Evolutionary conservation across 2,797 vertebrate species (phyloP).

Genomic region (Cephalopachus bancanus): DNA sequence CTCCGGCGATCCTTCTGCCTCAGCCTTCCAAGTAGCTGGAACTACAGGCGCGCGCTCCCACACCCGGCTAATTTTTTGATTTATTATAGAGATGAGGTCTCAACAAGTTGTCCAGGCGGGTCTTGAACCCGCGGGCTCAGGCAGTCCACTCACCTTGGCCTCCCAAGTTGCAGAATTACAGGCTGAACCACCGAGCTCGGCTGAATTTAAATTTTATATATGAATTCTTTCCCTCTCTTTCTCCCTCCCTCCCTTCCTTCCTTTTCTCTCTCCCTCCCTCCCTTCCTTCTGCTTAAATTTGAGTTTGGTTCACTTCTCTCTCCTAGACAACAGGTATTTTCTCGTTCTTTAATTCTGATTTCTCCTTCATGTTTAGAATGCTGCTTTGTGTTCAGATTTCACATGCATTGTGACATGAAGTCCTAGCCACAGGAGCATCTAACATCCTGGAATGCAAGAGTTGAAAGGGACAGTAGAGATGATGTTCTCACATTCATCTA

Average conservation of each 20-base stretch:
- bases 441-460: neutral
- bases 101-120: too few species aligned
- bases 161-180: too few species aligned
- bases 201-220: constrained; percentile 32
- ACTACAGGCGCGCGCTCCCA: too few species aligned
- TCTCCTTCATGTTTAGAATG: neutral
- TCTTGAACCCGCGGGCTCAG: too few species aligned
- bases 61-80: too few species aligned
- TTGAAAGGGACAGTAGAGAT: neutral
- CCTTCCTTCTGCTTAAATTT: neutral
- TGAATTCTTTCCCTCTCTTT: neutral
- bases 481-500: neutral
- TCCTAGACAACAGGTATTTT: neutral
- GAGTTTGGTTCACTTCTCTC: neutral
- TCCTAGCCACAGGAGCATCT: neutral
- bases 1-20: too few species aligned
- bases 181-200: too few species aligned
- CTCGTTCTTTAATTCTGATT: constrained; percentile 20
- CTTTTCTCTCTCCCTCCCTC: neutral
- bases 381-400: neutral
- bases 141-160: too few species aligned
- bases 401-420: neutral
- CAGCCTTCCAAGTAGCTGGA: too few species aligned
- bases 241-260: neutral
- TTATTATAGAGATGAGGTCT: too few species aligned